These are phyloP conservation scores for Bothrops jararaca DNA, from an alignment of 2,113 vertebrate genomes.

Conservation along the genomic window DNA sequence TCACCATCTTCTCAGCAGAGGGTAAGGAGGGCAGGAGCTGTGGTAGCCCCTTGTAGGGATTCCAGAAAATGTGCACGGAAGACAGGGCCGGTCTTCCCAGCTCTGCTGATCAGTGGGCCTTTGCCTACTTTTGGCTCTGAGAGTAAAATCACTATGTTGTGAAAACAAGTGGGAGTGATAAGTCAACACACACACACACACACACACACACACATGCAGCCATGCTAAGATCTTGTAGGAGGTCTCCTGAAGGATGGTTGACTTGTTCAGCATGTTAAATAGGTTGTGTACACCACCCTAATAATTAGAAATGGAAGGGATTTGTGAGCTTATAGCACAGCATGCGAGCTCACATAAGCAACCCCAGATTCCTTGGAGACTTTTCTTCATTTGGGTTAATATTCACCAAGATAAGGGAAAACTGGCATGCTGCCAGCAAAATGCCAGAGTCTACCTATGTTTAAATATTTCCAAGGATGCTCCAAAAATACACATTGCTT, in stretches of 20 bases:
- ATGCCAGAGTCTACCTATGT: background rate
- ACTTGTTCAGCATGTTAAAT: background rate
- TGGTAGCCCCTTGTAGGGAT: background rate
- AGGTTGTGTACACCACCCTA: background rate
- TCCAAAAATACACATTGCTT: background rate
- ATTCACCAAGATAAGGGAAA: background rate
- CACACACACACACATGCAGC: background rate
- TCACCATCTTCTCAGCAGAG: conserved; percentile 84
- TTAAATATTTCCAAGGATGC: background rate
- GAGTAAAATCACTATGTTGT: background rate
- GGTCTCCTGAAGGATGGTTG: background rate
- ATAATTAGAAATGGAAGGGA: background rate
- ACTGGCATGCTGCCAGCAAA: background rate
- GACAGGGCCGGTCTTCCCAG: background rate
- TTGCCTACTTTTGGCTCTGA: background rate
- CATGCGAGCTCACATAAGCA: background rate
- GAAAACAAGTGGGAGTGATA: background rate
- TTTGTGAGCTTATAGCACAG: background rate
- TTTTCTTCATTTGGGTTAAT: background rate
- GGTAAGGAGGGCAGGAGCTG: conserved; percentile 68
- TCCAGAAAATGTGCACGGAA: background rate
- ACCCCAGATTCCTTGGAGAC: background rate
- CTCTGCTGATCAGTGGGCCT: background rate
- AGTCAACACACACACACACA: background rate
- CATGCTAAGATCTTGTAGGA: background rate